Evolutionary conservation across 2,113 vertebrate species (phyloP).

Genomic region (Jacana jacana): DNA sequence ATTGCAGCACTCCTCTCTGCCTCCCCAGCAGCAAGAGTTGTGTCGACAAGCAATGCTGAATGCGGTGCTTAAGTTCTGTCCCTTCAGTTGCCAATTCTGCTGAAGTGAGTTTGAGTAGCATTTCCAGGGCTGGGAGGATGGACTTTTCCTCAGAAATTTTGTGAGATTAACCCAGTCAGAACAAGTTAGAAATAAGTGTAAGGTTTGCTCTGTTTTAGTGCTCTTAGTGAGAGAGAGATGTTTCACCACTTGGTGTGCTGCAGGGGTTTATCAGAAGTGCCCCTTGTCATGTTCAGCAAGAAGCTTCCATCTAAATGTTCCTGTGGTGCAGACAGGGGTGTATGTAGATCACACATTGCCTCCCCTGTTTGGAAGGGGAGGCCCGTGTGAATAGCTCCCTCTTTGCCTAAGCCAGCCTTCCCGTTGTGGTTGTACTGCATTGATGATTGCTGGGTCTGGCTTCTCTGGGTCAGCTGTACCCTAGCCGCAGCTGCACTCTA

Average conservation of each 20-base stretch:
- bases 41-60: neutral
- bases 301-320: neutral
- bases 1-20: neutral
- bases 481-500: neutral
- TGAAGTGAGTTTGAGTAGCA: neutral
- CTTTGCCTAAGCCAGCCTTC: neutral
- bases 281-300: neutral
- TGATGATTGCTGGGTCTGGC: neutral
- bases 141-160: neutral
- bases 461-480: neutral
- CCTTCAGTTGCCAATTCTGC: neutral
- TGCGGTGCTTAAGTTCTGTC: neutral
- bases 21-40: neutral
- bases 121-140: neutral
- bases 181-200: neutral
- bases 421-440: fast-evolving
- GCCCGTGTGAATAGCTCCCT: neutral
- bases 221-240: neutral
- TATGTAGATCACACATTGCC: fast-evolving
- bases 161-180: neutral
- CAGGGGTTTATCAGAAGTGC: neutral
- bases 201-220: neutral
- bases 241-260: neutral
- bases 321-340: fast-evolving
- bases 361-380: neutral